These are phyloP conservation scores for Leuciscus waleckii DNA, from an alignment of 2,797 vertebrate species.

Conservation along the genomic window DNA sequence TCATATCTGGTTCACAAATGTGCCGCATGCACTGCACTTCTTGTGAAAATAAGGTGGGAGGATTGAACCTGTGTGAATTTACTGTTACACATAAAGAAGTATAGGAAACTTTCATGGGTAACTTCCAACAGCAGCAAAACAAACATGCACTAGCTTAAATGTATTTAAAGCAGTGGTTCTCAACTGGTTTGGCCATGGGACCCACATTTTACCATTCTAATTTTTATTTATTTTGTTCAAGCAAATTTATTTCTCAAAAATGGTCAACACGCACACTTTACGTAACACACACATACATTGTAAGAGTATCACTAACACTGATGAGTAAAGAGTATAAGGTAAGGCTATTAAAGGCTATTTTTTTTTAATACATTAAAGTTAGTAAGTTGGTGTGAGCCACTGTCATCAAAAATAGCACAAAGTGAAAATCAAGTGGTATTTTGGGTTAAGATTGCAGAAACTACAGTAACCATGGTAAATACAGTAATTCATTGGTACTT, in stretches of 20 bases:
- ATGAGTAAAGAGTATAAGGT: background rate
- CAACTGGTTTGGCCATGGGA: too few species aligned
- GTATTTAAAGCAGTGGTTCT: background rate
- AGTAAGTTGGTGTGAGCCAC: background rate
- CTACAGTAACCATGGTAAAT: background rate
- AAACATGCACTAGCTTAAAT: background rate
- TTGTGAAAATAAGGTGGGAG: constrained; percentile 4
- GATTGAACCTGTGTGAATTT: background rate
- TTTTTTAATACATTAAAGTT: background rate
- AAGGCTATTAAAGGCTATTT: background rate
- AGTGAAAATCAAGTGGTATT: too few species aligned
- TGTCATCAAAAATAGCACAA: background rate
- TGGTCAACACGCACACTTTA: background rate
- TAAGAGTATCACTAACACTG: background rate
- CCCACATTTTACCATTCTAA: too few species aligned
- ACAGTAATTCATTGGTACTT: background rate
- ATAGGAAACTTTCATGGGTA: background rate
- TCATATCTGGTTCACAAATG: background rate
- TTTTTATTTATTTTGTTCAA: too few species aligned
- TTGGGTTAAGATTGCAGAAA: background rate
- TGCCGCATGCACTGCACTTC: background rate
- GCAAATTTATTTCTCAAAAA: background rate
- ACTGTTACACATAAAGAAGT: background rate
- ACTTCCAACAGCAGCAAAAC: background rate
- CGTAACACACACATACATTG: background rate